Evolutionary conservation across 2,888 invertebrate species (phyloP).

Genomic region (Smittia sp.): DNA sequence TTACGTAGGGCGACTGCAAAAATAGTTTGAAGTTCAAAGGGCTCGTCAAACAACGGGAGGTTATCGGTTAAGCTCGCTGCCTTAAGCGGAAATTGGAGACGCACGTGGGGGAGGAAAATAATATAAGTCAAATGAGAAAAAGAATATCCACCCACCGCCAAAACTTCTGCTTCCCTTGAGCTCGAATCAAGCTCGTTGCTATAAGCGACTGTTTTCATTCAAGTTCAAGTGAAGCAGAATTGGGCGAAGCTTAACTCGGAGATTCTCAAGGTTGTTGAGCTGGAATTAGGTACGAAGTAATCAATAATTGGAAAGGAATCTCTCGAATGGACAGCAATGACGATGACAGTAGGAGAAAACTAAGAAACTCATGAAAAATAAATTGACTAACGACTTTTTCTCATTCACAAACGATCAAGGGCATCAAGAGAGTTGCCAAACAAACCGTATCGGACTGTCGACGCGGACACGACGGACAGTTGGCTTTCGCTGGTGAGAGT

Average conservation of each 20-base stretch:
- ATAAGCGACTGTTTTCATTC: no score
- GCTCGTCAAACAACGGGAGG: not conserved
- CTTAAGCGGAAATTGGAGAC: not conserved
- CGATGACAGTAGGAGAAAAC: no score
- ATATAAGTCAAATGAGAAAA: no score
- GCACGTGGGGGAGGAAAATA: no score
- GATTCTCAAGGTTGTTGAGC: no score
- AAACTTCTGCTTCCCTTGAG: no score
- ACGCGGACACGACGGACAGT: slow-evolving; percentile 8
- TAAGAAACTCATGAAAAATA: not conserved
- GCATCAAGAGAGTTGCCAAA: not conserved
- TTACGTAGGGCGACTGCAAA: not conserved
- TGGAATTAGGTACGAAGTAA: no score
- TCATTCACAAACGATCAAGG: not conserved
- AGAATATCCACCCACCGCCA: not conserved
- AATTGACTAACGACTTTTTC: not conserved
- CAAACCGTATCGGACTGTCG: slow-evolving; percentile 25
- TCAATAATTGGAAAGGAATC: no score
- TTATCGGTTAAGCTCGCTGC: not conserved
- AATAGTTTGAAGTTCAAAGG: not conserved
- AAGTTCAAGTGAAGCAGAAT: no score
- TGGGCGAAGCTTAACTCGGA: no score
- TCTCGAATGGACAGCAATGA: no score
- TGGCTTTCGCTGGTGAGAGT: not conserved
- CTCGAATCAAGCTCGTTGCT: no score